Evolutionary conservation across 2,113 vertebrate species (phyloP).

Genomic region (Dryoscopus gambensis): DNA sequence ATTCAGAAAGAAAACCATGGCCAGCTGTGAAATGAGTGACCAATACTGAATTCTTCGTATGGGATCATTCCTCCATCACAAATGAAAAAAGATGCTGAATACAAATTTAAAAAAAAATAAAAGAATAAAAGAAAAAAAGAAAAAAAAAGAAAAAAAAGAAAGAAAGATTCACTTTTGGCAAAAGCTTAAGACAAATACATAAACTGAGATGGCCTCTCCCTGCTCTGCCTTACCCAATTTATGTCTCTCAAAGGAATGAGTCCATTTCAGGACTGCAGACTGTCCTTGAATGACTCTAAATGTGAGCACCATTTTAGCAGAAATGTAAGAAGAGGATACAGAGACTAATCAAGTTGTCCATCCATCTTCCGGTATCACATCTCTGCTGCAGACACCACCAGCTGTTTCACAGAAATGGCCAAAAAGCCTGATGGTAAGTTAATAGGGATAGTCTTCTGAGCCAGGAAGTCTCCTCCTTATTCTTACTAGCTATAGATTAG

Average conservation of each 20-base stretch:
- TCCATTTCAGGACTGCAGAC: background rate
- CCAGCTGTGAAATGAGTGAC: slow-evolving; percentile 20
- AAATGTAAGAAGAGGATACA: background rate
- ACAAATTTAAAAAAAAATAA: background rate
- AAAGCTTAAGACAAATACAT: background rate
- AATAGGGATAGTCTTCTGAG: background rate
- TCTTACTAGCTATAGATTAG: background rate
- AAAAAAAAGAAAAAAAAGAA: background rate
- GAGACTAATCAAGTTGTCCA: background rate
- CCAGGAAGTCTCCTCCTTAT: background rate
- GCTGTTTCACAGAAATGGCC: background rate
- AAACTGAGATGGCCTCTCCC: background rate
- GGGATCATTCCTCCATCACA: background rate
- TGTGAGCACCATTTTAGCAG: background rate
- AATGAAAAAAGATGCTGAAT: background rate
- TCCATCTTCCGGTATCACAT: background rate
- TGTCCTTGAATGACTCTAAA: background rate
- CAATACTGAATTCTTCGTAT: background rate
- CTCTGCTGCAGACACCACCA: background rate
- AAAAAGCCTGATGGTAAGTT: background rate
- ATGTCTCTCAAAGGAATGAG: background rate
- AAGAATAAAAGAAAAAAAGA: background rate
- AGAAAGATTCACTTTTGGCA: background rate
- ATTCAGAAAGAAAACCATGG: background rate
- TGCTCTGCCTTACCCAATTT: background rate